Evolutionary conservation across 2,888 invertebrate genomes (phyloP), one percentile per base, ranked within the genome.

Genomic region (Chymomyza caudatula): DNA sequence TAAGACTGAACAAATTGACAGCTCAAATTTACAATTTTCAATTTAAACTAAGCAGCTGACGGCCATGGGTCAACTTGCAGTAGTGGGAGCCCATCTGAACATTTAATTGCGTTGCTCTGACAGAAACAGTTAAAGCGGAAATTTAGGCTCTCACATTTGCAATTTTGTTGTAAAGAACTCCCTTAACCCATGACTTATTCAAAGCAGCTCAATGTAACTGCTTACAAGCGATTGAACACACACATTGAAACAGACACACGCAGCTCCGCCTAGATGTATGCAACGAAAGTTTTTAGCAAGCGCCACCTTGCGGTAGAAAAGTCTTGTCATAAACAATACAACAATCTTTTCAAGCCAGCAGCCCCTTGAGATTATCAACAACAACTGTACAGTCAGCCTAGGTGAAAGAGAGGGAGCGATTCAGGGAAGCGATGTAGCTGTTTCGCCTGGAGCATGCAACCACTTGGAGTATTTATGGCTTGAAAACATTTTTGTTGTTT

Each of bases 191-290:
- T 81, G 85, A 81, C 79, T 81, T 81, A 81, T 81, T 81, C 85
- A 86, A 77, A 73, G 67, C 77, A 78, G 81, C 81, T 83, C 81
- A 82, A 86, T 82, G 76, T 76, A 69, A 67, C 74, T 60, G 66
- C 69, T 77, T 82, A 80, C 77, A 71, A 78, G 73, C 78, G 77
- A 83, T 82, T 78, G 75, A 76, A 75, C 71, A 77, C 8, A 37
- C 29, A 2, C 29, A 1, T 11, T 1, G 11, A 8, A 6, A 4
- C 29, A 37, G 11, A 8, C 22, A 37, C 25, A 57, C 43, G 20
- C 43, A n/a, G 0, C 3, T 15, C 5, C 20, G 42, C 29, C 29
- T 37, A 37, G 37, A 17, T 55, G 25, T 25, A 42, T 55, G 19
- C 51, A 51, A 51, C 1, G 17, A 23, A 22, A 19, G 49, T 47